A percentile compares a stretch with the other conserved stretches of the same genome.
These are phyloP conservation scores for Fistularia tabacaria DNA, from an alignment of 2,797 vertebrate species.

Conservation along the genomic window DNA sequence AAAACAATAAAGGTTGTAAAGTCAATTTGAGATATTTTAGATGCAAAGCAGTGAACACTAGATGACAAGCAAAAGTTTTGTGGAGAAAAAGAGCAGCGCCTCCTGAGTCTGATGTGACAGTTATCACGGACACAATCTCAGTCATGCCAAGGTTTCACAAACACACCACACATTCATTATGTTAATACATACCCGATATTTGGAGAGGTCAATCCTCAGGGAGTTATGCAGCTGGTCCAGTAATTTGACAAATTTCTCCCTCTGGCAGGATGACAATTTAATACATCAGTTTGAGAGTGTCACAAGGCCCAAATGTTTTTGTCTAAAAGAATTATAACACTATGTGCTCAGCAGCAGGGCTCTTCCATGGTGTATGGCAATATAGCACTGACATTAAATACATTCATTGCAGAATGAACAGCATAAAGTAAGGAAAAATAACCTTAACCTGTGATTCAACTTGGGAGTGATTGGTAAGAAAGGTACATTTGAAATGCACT, in stretches of 20 bases:
- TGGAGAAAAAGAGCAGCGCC: too few relatives aligned
- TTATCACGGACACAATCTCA: too few relatives aligned
- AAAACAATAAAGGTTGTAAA: too few relatives aligned
- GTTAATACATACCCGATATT: slow-evolving; percentile 87
- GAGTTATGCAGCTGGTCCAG: slow-evolving; percentile 98
- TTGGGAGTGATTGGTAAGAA: too few relatives aligned
- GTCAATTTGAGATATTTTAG: too few relatives aligned
- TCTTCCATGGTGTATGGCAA: slow-evolving; percentile 31
- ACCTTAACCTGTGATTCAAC: too few relatives aligned
- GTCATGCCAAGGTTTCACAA: background rate
- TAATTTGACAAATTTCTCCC: slow-evolving; percentile 97
- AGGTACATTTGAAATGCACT: too few relatives aligned
- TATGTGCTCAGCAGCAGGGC: slow-evolving; percentile 4
- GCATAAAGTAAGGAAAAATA: too few relatives aligned
- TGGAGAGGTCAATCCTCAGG: slow-evolving; percentile 95
- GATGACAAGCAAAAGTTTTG: too few relatives aligned
- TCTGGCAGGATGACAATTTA: slow-evolving; percentile 76
- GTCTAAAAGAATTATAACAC: slow-evolving; percentile 28
- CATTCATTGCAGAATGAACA: background rate
- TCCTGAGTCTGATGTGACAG: too few relatives aligned
- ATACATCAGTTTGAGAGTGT: slow-evolving; percentile 29
- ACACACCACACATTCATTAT: background rate
- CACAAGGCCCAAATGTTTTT: slow-evolving; percentile 22
- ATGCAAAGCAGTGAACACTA: too few relatives aligned
- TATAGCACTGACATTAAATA: slow-evolving; percentile 40